Evolutionary conservation across 1,140 invertebrate species (phyloP), one percentile per base, ranked within the genome.

Genomic region (Cydia fagiglandana): DNA sequence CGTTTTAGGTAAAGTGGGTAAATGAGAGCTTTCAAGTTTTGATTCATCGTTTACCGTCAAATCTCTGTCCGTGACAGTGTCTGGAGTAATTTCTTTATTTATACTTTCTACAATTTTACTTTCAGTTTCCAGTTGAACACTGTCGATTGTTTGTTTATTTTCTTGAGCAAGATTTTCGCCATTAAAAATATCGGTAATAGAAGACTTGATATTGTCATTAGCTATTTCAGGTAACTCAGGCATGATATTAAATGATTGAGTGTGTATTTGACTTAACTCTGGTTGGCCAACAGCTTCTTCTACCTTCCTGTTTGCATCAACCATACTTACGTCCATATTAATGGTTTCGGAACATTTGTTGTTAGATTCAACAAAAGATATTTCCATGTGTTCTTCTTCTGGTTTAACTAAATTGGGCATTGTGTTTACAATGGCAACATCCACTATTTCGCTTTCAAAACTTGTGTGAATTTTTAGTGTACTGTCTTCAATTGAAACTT

Each of bases 361-460:
- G 9, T 61, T 61, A 24, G 7, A 9, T 24, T 61, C 56, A 61
- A 61, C 20, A 61, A 61, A 61, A 61, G 56, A 61, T 61, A 24
- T 61, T 61, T 61, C 56, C 56, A 61, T 61, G 10, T 61, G 56
- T 61, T 61, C 56, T 61, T 61, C 56, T 61, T 61, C 56, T 24
- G 56, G 6, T 24, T 61, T 24, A 61, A 12, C 56, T 24, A 12
- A 61, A 61, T 61, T 12, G 2, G 56, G 17, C 56, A 61, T 61
- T 24, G 20, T 61, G 20, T 61, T 61, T 24, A 24, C 20, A 24
- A 56, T 56, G 5, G 56, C 20, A 24, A 61, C 20, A 24, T 20
- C 53, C 17, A 17, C 12, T 20, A 10, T 61, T 24, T 61, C 20
- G n/a, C n/a, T 24, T 24, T 61, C 56, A 61, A 12, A 0, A 61